Evolutionary conservation across 2,888 invertebrate species (phyloP).

Genomic region (Anaspis maculata): DNA sequence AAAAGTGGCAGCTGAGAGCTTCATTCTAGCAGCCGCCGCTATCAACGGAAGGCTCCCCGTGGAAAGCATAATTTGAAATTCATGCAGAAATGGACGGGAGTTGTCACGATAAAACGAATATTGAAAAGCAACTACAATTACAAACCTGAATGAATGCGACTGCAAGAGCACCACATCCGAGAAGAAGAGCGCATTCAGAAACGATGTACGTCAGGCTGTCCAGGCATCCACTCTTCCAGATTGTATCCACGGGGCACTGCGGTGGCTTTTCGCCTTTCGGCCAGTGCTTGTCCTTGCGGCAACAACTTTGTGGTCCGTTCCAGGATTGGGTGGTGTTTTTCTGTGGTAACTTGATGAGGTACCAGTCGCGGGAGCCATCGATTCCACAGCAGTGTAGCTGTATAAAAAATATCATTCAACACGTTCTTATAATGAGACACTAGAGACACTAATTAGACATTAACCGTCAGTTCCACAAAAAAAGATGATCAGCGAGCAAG

Average conservation of each 20-base stretch:
- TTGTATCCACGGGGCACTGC: conserved; percentile 2
- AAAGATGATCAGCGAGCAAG: too few species aligned
- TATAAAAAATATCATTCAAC: conserved; percentile 25
- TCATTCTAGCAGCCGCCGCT: too few species aligned
- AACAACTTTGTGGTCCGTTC: conserved; percentile 22
- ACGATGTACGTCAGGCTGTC: conserved; percentile 20
- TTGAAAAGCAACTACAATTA: too few species aligned
- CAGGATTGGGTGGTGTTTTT: conserved; percentile 3
- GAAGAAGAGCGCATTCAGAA: conserved; percentile 51
- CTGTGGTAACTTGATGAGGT: conserved; percentile 3
- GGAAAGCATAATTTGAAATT: too few species aligned
- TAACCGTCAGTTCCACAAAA: too few species aligned
- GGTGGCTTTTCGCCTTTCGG: too few species aligned
- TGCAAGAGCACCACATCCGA: conserved; percentile 70
- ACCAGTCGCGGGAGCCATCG: conserved; percentile 3
- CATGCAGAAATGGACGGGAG: too few species aligned
- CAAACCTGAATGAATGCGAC: conserved; percentile 72
- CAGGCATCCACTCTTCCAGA: conserved; percentile 23
- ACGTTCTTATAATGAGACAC: too few species aligned
- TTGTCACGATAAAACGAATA: too few species aligned
- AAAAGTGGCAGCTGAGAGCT: too few species aligned
- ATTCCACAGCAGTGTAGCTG: conserved; percentile 37
- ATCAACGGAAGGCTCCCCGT: too few species aligned
- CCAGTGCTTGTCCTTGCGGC: conserved; percentile 10
- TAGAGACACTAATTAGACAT: too few species aligned